phyloP scores from a whole-genome alignment of 1,140 invertebrate genomes.

The Latrodectus geometricus region DNA sequence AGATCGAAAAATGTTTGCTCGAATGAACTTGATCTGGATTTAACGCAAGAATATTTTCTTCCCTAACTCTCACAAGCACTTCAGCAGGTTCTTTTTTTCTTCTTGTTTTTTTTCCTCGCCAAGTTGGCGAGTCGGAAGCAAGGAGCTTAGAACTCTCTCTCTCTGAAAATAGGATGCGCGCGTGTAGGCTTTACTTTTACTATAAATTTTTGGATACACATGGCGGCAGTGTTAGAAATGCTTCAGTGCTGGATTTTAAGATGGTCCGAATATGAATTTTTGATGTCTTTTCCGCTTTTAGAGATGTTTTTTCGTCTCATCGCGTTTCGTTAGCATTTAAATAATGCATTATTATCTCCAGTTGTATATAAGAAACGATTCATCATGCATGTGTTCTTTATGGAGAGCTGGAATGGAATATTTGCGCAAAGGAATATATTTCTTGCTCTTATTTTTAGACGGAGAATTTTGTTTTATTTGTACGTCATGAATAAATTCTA shows the following conservation, averaged over 20 bases:
- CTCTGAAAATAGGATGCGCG: neutral
- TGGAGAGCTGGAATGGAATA: too few relatives aligned
- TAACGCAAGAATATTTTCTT: slow-evolving; percentile 26
- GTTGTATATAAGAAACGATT: too few relatives aligned
- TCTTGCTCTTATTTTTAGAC: too few relatives aligned
- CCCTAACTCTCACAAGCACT: neutral
- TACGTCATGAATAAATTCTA: too few relatives aligned
- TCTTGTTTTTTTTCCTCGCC: slow-evolving; percentile 3
- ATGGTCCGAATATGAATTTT: neutral
- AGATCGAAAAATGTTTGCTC: slow-evolving; percentile 50
- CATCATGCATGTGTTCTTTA: too few relatives aligned
- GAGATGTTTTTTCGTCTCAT: too few relatives aligned
- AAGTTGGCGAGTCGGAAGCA: neutral
- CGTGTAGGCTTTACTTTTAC: slow-evolving; percentile 33
- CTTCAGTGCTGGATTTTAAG: neutral
- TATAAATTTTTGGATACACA: slow-evolving; percentile 21
- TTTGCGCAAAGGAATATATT: too few relatives aligned
- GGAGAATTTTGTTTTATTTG: too few relatives aligned
- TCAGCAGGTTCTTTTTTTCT: too few relatives aligned
- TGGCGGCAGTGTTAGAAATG: neutral
- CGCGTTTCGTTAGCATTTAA: too few relatives aligned
- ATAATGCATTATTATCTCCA: too few relatives aligned
- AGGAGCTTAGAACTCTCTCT: neutral
- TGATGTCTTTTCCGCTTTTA: neutral
- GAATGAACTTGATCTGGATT: slow-evolving; percentile 45